Percentiles rank a stretch among this genome's conserved stretches.
These are phyloP conservation scores for Melipona beecheii DNA, from an alignment of 2,888 invertebrate genomes.

Conservation along the genomic window DNA sequence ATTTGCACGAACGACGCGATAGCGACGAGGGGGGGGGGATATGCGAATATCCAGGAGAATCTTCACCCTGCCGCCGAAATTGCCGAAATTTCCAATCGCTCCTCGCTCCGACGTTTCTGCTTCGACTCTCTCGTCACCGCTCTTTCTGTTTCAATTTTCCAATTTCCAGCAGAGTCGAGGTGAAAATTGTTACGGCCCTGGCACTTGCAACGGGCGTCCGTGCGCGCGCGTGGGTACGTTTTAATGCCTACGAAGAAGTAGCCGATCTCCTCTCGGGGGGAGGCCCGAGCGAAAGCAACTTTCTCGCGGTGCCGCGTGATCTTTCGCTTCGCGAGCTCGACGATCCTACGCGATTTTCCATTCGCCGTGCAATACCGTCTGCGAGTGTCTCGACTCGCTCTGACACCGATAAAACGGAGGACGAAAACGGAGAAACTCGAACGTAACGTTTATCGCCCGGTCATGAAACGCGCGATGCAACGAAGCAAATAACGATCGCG, in stretches of 20 bases:
- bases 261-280: slow-evolving; percentile 67
- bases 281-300: slow-evolving; percentile 77
- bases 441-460: background rate
- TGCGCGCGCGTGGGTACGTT: slow-evolving; percentile 9
- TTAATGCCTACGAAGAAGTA: slow-evolving; percentile 65
- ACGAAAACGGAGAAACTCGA: background rate
- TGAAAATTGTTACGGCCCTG: slow-evolving; percentile 57
- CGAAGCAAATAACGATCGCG: background rate
- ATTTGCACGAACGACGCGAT: background rate
- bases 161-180: too few species aligned
- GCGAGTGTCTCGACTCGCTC: background rate
- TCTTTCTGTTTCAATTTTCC: background rate
- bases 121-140: background rate
- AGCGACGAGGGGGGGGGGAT: background rate
- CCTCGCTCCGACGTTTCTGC: background rate
- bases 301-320: slow-evolving; percentile 71
- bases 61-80: background rate
- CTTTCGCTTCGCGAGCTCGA: slow-evolving; percentile 61
- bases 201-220: slow-evolving; percentile 33
- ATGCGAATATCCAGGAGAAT: background rate
- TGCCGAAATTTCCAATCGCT: background rate
- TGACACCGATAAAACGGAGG: background rate
- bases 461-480: background rate
- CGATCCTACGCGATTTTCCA: slow-evolving; percentile 52
- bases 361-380: slow-evolving; percentile 8